These are phyloP conservation scores for Temnothorax unifasciatus DNA, from an alignment of 2,888 invertebrate species.

Conservation along the genomic window DNA sequence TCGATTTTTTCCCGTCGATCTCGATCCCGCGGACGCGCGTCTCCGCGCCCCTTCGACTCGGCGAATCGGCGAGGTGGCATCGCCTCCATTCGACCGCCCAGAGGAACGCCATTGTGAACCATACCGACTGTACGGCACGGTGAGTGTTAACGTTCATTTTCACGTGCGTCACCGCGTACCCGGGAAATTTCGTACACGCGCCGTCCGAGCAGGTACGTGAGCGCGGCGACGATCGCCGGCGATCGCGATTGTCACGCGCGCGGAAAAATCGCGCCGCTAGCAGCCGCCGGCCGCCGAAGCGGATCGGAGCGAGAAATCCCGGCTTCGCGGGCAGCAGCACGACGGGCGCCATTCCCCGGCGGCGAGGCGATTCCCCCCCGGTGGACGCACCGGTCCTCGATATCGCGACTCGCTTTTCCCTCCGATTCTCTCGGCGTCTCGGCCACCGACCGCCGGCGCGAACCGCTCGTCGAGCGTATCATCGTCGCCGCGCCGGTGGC, in stretches of 20 bases:
- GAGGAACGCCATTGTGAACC: slow-evolving; percentile 95
- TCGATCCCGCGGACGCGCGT: background rate
- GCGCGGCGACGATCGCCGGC: slow-evolving; percentile 25
- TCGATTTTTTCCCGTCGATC: slow-evolving; percentile 58
- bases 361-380: background rate
- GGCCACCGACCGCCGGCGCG: background rate
- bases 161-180: slow-evolving; percentile 89
- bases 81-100: slow-evolving; percentile 84
- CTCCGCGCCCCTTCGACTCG: slow-evolving; percentile 48
- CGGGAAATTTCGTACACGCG: slow-evolving; percentile 86
- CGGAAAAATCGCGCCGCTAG: background rate
- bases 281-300: background rate
- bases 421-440: background rate
- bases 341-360: slow-evolving; percentile 72
- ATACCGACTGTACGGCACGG: slow-evolving; percentile 91
- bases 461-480: background rate
- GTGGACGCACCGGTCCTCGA: slow-evolving; percentile 49
- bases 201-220: slow-evolving; percentile 38
- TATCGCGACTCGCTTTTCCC: slow-evolving; percentile 44
- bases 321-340: slow-evolving; percentile 37
- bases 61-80: slow-evolving; percentile 70
- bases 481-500: background rate
- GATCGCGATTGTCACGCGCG: background rate
- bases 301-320: background rate
- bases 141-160: slow-evolving; percentile 91